Evolutionary conservation across 2,888 invertebrate species (phyloP).

Genomic region (Eristalis pertinax): DNA sequence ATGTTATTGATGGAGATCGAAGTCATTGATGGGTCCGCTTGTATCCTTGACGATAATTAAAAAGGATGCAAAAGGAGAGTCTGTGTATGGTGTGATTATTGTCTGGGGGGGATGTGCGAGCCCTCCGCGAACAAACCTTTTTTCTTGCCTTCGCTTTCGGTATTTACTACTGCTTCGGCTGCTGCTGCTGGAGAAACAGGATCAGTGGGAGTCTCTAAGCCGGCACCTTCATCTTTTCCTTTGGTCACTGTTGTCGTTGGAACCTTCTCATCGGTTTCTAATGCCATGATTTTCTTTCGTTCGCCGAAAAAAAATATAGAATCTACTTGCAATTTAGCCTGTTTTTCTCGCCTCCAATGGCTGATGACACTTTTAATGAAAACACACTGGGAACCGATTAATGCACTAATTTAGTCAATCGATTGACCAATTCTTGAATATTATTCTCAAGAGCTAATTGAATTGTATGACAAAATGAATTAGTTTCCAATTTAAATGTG

Average conservation of each 20-base stretch:
- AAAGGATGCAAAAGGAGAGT: slow-evolving; percentile 1
- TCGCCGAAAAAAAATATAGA: slow-evolving; percentile 16
- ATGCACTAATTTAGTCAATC: slow-evolving; percentile 24
- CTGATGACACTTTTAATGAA: slow-evolving; percentile 23
- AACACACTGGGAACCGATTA: slow-evolving; percentile 39
- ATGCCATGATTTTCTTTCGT: slow-evolving; percentile 60
- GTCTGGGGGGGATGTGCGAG: not conserved
- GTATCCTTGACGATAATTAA: not conserved
- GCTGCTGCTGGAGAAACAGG: slow-evolving; percentile 13
- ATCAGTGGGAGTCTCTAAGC: slow-evolving; percentile 53
- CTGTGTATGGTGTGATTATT: not conserved
- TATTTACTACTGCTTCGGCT: slow-evolving; percentile 30
- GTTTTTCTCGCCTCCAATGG: slow-evolving; percentile 19
- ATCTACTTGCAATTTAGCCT: slow-evolving; percentile 38
- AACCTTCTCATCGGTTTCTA: slow-evolving; percentile 61
- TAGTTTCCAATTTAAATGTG: slow-evolving; percentile 36
- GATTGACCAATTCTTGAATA: slow-evolving; percentile 36
- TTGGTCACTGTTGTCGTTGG: slow-evolving; percentile 37
- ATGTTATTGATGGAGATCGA: not conserved
- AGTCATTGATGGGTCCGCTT: not conserved
- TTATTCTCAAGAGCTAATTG: slow-evolving; percentile 31
- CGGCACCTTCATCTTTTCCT: slow-evolving; percentile 57
- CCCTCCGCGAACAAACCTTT: slow-evolving; percentile 67
- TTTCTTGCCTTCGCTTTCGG: slow-evolving; percentile 69
- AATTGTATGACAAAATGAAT: slow-evolving; percentile 25